phyloP scores from a whole-genome alignment of 2,797 vertebrate species.

The Hydrophis major region DNA sequence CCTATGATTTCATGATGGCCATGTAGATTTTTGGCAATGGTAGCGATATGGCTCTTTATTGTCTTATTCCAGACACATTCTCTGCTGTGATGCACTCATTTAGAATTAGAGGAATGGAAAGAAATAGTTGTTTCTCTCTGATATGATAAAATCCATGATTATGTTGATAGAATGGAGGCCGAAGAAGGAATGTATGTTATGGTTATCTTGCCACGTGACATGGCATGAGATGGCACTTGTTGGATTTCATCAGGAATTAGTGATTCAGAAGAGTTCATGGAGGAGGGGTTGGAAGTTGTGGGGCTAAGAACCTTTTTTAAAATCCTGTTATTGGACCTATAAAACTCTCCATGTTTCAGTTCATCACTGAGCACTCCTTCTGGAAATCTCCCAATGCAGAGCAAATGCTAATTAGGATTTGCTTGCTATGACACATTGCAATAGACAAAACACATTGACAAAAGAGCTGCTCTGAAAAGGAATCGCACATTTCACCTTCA shows the following conservation, averaged over 20 bases:
- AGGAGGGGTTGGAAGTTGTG: background rate
- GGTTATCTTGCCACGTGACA: background rate
- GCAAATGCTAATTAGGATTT: background rate
- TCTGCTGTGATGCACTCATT: background rate
- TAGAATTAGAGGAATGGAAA: background rate
- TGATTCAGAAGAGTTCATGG: constrained; percentile 11
- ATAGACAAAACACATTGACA: background rate
- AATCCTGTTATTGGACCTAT: constrained; percentile 13
- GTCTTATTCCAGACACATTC: background rate
- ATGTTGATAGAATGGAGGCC: background rate
- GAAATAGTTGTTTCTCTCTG: background rate
- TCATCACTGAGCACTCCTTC: background rate
- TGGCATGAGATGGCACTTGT: background rate
- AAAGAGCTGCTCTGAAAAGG: background rate
- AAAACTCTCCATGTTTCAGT: background rate
- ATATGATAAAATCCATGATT: background rate
- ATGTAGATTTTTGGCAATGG: background rate
- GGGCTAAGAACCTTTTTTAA: constrained; percentile 7
- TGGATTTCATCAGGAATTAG: background rate
- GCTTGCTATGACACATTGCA: background rate
- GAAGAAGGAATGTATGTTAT: background rate
- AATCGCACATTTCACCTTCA: background rate
- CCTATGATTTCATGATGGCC: background rate
- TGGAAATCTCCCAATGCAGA: background rate
- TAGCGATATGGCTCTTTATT: background rate